A percentile compares a stretch with the other conserved stretches of the same genome.
Conservation (phyloP, 2,888 invertebrate species). For the Clivina fossor region DNA sequence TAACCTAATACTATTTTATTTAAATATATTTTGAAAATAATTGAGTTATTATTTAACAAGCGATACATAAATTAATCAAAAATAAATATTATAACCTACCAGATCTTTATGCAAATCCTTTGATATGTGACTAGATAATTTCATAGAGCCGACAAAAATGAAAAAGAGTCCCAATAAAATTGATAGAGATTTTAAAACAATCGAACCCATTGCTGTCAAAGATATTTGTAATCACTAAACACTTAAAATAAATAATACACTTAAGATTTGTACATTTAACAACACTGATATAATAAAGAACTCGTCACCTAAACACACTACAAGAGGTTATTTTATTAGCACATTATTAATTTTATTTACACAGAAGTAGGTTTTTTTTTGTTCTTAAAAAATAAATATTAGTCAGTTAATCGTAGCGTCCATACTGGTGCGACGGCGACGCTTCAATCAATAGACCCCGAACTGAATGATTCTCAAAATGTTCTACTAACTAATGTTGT, state of each 20-base stretch:
- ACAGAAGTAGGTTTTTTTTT: conserved; percentile 30
- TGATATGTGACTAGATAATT: conserved; percentile 87
- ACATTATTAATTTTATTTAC: conserved; percentile 22
- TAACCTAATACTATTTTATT: too few species aligned
- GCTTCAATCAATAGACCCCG: conserved; percentile 32
- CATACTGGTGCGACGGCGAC: conserved; percentile 30
- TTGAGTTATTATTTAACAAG: conserved; percentile 1
- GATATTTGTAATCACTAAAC: conserved; percentile 13
- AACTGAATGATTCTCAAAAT: too few species aligned
- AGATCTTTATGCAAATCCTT: conserved; percentile 95
- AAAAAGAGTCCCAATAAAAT: conserved; percentile 91
- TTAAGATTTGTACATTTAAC: conserved; percentile 24
- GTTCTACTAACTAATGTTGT: too few species aligned
- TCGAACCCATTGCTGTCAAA: conserved; percentile 60
- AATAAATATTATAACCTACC: conserved; percentile 63
- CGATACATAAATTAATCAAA: conserved; percentile 6
- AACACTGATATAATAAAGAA: conserved; percentile 13
- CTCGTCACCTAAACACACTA: conserved; percentile 20
- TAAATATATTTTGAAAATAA: conserved; percentile 1
- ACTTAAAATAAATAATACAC: conserved; percentile 14
- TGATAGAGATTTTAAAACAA: conserved; percentile 88
- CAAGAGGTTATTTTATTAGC: too few species aligned
- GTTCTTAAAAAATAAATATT: too few species aligned
- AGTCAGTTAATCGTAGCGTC: conserved; percentile 33
- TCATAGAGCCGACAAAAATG: conserved; percentile 91